These are phyloP conservation scores for Sebastes paucispinis DNA, from an alignment of 2,797 vertebrate genomes.

Conservation along the genomic window DNA sequence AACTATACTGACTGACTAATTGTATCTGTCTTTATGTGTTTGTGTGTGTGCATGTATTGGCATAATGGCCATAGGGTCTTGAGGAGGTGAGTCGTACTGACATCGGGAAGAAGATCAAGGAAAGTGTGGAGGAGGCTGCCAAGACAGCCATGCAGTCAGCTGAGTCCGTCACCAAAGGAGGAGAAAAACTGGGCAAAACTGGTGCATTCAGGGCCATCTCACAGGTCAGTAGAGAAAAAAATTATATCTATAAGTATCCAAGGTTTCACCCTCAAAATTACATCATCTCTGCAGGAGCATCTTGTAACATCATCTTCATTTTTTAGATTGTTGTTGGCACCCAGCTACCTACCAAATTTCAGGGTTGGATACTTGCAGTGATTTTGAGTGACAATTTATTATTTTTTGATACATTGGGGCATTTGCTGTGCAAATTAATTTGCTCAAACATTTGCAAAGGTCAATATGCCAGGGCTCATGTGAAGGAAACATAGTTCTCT, in stretches of 20 bases:
- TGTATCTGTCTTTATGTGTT: background rate
- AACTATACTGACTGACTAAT: background rate
- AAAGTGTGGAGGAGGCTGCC: slow-evolving; percentile 89
- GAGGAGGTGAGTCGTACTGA: slow-evolving; percentile 90
- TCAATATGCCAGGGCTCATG: background rate
- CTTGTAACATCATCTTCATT: background rate
- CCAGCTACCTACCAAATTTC: background rate
- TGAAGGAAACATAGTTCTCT: background rate
- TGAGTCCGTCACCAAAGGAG: slow-evolving; percentile 87
- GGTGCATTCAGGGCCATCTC: slow-evolving; percentile 90
- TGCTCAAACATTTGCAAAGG: background rate
- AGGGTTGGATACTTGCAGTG: background rate
- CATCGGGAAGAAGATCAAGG: slow-evolving; percentile 91
- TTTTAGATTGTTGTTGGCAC: background rate
- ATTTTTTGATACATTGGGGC: background rate
- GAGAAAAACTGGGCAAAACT: slow-evolving; percentile 88
- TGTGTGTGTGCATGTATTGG: background rate
- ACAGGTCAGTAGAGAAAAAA: slow-evolving; percentile 78
- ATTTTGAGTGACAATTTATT: background rate
- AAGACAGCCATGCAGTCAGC: slow-evolving; percentile 90
- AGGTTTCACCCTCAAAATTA: background rate
- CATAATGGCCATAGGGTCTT: slow-evolving; percentile 79
- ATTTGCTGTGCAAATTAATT: background rate
- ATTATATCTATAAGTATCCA: background rate
- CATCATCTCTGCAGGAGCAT: background rate